Percentiles rank a stretch among this genome's conserved stretches.
Evolutionary conservation across 2,797 vertebrate species (phyloP).

Genomic region (Sibirionetta formosa): DNA sequence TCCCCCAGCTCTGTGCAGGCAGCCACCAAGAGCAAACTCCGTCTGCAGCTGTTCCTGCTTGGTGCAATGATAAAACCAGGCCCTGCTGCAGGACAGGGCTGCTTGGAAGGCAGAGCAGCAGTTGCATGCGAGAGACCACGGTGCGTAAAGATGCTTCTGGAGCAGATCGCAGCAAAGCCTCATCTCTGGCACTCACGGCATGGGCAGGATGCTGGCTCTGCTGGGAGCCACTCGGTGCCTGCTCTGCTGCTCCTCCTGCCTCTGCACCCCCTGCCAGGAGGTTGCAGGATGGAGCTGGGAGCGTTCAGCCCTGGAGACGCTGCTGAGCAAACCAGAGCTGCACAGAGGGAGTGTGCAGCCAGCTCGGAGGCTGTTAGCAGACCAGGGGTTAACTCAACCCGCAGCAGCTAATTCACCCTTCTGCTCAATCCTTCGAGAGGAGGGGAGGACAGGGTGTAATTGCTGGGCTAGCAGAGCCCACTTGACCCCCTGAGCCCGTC

Average conservation of each 20-base stretch:
- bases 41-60: background rate
- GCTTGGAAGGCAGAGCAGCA: rapidly evolving
- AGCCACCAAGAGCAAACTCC: background rate
- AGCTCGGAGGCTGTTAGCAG: background rate
- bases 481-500: background rate
- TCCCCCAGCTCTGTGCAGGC: background rate
- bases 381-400: background rate
- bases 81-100: rapidly evolving
- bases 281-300: rapidly evolving
- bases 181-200: too few species aligned
- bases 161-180: background rate
- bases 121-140: rapidly evolving
- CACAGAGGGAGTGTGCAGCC: too few species aligned
- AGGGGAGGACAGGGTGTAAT: background rate
- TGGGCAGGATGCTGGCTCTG: too few species aligned
- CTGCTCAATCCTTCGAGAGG: background rate
- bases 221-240: too few species aligned
- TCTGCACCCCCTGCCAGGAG: too few species aligned
- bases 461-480: rapidly evolving
- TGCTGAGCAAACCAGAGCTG: background rate
- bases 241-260: too few species aligned
- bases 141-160: background rate
- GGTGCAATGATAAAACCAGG: background rate
- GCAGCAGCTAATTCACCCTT: background rate
- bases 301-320: background rate